Conservation (phyloP, 1,140 invertebrate genomes). For the Eueides isabella region DNA sequence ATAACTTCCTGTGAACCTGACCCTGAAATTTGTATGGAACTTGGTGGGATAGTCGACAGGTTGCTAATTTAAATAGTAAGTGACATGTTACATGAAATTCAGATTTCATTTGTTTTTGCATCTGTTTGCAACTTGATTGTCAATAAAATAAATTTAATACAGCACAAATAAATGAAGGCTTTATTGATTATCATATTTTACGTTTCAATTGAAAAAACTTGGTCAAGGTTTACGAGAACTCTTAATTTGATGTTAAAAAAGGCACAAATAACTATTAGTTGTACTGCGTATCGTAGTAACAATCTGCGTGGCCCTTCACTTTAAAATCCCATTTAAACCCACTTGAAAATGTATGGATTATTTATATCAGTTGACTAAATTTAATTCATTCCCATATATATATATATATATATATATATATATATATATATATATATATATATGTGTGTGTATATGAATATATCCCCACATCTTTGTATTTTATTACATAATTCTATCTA, state of each 20-base stretch:
- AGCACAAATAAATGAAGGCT: background rate
- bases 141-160: background rate
- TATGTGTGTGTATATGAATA: too few species aligned
- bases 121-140: background rate
- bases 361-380: too few species aligned
- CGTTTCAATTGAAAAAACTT: constrained; percentile 24
- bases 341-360: too few species aligned
- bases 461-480: too few species aligned
- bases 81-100: background rate
- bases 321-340: constrained; percentile 11
- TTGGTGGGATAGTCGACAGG: too few species aligned
- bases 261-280: background rate
- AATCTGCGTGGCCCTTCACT: constrained; percentile 15
- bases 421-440: too few species aligned
- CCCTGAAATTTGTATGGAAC: too few species aligned
- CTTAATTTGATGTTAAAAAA: constrained; percentile 23
- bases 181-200: constrained; percentile 19
- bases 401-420: too few species aligned
- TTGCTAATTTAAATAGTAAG: too few species aligned
- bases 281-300: background rate
- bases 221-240: constrained; percentile 22
- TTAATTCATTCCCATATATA: too few species aligned
- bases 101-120: background rate
- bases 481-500: too few species aligned
- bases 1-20: too few species aligned